phyloP scores from a whole-genome alignment of 1,140 invertebrate species.

The Drosophila miranda region DNA sequence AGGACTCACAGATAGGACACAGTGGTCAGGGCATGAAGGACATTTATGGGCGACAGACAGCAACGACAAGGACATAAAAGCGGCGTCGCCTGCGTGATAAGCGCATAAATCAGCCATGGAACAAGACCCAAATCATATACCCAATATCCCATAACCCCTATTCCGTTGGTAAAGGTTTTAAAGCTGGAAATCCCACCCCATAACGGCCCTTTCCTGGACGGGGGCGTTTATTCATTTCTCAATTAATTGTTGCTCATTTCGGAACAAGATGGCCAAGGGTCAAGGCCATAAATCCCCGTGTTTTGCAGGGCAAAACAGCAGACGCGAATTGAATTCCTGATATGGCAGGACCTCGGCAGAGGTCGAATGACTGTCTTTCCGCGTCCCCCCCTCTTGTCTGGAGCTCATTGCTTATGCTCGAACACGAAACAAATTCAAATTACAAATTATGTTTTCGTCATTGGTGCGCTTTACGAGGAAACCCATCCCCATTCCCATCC shows the following conservation, averaged over 20 bases:
- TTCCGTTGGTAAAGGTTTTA: no score
- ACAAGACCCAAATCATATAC: constrained; percentile 3
- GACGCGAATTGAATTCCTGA: constrained; percentile 33
- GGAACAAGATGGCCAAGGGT: no score
- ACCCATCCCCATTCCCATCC: neutral
- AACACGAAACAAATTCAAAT: constrained; percentile 81
- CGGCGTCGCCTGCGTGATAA: constrained; percentile 72
- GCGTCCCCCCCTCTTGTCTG: neutral
- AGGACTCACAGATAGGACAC: constrained; percentile 1
- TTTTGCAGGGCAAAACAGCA: neutral
- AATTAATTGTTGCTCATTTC: no score
- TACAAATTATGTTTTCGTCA: constrained; percentile 81
- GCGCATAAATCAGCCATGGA: constrained; percentile 70
- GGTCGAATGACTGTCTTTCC: neutral
- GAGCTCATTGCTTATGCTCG: constrained; percentile 76
- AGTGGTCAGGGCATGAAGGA: constrained; percentile 62
- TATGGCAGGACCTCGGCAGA: neutral
- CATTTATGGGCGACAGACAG: constrained; percentile 72
- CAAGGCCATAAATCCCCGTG: neutral
- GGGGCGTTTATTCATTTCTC: no score
- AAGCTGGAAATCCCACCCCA: no score
- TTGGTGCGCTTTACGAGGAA: constrained; percentile 56
- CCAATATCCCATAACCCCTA: neutral
- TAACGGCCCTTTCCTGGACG: no score
- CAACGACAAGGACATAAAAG: constrained; percentile 67